Evolutionary conservation across 2,888 invertebrate genomes (phyloP).

Genomic region (Chloroclystis v-ata): DNA sequence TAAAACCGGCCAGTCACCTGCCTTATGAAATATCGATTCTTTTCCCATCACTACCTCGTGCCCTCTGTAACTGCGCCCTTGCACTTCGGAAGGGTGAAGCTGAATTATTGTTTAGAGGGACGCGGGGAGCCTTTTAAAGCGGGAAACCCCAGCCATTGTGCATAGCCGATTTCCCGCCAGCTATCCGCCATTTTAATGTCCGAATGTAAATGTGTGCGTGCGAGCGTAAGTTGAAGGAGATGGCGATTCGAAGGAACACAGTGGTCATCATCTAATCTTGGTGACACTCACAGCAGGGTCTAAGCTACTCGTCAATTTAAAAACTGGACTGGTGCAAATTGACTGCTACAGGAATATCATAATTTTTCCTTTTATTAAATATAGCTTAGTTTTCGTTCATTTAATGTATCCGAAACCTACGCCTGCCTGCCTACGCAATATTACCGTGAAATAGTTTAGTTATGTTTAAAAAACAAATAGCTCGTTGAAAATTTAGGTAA

Average conservation of each 20-base stretch:
- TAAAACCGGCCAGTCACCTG: slow-evolving; percentile 17
- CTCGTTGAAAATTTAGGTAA: too few species aligned
- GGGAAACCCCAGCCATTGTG: slow-evolving; percentile 77
- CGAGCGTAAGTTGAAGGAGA: slow-evolving; percentile 19
- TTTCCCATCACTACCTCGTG: slow-evolving; percentile 44
- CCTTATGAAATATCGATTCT: slow-evolving; percentile 36
- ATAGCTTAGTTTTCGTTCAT: too few species aligned
- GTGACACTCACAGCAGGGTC: too few species aligned
- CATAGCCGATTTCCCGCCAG: slow-evolving; percentile 75
- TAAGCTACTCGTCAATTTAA: too few species aligned
- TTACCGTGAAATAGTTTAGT: too few species aligned
- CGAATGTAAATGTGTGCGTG: slow-evolving; percentile 42
- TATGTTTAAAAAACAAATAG: too few species aligned
- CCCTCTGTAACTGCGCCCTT: slow-evolving; percentile 75
- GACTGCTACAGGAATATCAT: too few species aligned
- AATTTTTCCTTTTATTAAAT: too few species aligned
- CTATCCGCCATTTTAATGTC: slow-evolving; percentile 75
- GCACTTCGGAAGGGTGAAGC: slow-evolving; percentile 77
- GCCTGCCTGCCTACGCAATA: too few species aligned
- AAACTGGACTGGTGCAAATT: too few species aligned
- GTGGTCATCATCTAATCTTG: too few species aligned
- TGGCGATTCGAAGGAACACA: slow-evolving; percentile 3
- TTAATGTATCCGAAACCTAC: too few species aligned
- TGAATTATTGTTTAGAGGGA: slow-evolving; percentile 77
- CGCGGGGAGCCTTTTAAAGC: slow-evolving; percentile 64